Base-by-base conservation (phyloP, 2,888 invertebrate species). In the Ochropleura leucogaster region DNA sequence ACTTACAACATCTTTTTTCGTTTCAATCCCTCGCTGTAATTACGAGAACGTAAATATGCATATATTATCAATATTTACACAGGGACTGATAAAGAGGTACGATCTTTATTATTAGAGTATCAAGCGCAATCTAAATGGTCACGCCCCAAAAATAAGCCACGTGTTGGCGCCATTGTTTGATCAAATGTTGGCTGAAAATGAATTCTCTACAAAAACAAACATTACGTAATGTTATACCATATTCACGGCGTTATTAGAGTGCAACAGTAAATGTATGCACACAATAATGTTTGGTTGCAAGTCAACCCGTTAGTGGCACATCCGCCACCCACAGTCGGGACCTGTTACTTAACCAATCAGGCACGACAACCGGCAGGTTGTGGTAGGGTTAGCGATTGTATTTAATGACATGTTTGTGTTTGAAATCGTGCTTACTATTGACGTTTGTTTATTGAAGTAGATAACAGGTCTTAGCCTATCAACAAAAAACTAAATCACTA, bases 321-420 rank as follows among this genome's bases (percentile, higher is more conserved):
- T 81, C 91, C 84, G 85, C 92, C 90, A 90, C 92, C 93, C 89
- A 93, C 93, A 83, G 82, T 44, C 85, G 80, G 77, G 83, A 89
- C 89, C 91, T 90, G 89, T 90, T 90, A 90, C 87, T 88, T 87
- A 88, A 89, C 87, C 86, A 85, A 86, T 91, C 91, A 90, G 89
- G 89, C 91, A 90, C 90, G 84, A 90, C 90, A 83, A 83, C 85
- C 83, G 78, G 72, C 74, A 77, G 59, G 77, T 59, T 63, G 74
- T 68, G 30, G 68, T 55, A 64, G 71, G 68, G 78, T 82, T 78
- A 40, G 10, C 63, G 74, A 74, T 85, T 78, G 78, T 81, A 60
- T 80, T 60, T 53, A 68, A 64, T 67, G 59, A 64, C 66, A 57
- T 66, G 60, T 53, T 51, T 44, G 53, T 62, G 57, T 67, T 64